phyloP scores from a whole-genome alignment of 2,888 invertebrate genomes.

The Noctua fimbriata region DNA sequence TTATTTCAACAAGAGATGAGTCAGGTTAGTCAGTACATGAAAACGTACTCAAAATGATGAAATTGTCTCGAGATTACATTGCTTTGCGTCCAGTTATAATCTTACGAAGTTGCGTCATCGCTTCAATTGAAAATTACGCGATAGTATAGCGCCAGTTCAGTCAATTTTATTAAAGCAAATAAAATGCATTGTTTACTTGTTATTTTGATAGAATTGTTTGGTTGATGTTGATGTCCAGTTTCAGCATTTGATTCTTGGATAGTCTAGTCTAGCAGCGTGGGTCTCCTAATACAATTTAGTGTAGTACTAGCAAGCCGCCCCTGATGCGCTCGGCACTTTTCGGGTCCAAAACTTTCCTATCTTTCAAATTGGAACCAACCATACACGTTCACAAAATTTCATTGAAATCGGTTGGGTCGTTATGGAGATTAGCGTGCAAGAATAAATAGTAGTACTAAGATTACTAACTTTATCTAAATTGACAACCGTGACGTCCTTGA shows the following conservation, averaged over 20 bases:
- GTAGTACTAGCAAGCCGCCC: neutral
- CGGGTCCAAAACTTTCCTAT: neutral
- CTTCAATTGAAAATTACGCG: slow-evolving; percentile 18
- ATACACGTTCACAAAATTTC: neutral
- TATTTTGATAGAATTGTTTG: neutral
- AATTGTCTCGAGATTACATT: slow-evolving; percentile 22
- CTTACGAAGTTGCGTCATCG: slow-evolving; percentile 26
- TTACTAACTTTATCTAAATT: no score
- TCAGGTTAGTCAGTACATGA: slow-evolving; percentile 6
- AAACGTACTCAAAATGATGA: slow-evolving; percentile 9
- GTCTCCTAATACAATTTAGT: neutral
- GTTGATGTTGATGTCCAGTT: neutral
- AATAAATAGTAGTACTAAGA: neutral
- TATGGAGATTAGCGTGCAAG: neutral
- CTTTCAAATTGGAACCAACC: neutral
- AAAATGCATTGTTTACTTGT: neutral
- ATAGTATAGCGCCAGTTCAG: neutral
- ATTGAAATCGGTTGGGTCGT: neutral
- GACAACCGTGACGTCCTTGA: neutral
- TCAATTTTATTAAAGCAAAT: neutral
- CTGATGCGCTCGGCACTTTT: neutral
- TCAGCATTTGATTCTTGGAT: neutral
- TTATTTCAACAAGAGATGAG: slow-evolving; percentile 39
- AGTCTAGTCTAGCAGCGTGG: neutral
- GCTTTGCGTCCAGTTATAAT: slow-evolving; percentile 9